Evolutionary conservation across 92 coral and sea anemone species (phyloP), one percentile per base, ranked within the genome.

Genomic region (Umimayanthus kanabou): DNA sequence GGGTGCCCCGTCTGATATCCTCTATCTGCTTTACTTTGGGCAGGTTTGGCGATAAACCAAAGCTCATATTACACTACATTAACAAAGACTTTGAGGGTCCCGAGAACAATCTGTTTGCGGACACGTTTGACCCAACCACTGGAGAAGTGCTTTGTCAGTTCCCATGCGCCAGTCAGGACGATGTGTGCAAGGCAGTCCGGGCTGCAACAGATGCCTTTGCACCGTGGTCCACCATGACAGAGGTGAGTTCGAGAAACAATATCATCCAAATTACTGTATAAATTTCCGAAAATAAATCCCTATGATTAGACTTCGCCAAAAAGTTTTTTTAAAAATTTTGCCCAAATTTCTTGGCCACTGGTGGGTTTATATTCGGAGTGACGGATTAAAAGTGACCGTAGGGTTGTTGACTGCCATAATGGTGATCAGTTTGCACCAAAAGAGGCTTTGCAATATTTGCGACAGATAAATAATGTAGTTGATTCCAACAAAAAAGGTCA

Each of bases 51-150:
- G 77, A 40, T 26, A 70, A 43, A 16, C 85, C 85, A 22, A 82
- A 82, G 14, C 70, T 39, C 71, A 25, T 82, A n/a, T 20, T 66
- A 9, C 85, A 82, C 40, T 82, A 82, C 29, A 82, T 82, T 76
- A 71, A 82, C 85, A 67, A 65, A 29, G 85, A 82, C 11, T 82
- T 82, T 82, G 85, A 61, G 33, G 76, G 58, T n/a, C 85, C 85
- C 33, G 76, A 40, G 39, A 66, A 82, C 64, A 82, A 66, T n/a
- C 58, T 66, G 57, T 82, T 82, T 65, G 76, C 85, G n/a, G 85
- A 82, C 65, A 67, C 55, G 23, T n/a, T 65, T 66, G 61, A 40
- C 6, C 85, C 85, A n/a, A 43, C 76, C 11, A 65, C 85, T 6
- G 85, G 85, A 13, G 76, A 82, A 61, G 58, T 29, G 29, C 58